Percentiles rank a stretch among this genome's conserved stretches.
Evolutionary conservation across 2,797 vertebrate species (phyloP).

Genomic region (Mastacembelus armatus): DNA sequence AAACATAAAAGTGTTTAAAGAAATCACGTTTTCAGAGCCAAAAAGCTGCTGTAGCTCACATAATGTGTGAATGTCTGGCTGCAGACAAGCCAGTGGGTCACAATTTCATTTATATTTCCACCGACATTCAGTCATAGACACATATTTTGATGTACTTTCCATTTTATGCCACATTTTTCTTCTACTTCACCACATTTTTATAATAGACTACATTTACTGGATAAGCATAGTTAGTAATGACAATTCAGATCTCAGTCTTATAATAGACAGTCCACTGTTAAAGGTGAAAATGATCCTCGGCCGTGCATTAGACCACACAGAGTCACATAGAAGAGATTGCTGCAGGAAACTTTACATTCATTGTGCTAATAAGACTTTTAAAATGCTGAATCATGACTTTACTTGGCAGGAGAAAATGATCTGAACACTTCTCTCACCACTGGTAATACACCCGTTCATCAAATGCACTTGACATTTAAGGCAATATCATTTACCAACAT

Average conservation of each 20-base stretch:
- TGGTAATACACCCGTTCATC: too few relatives aligned
- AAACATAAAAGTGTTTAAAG: constrained; percentile 31
- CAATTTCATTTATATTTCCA: background rate
- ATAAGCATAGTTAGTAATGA: too few relatives aligned
- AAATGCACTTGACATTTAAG: background rate
- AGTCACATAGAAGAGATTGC: too few relatives aligned
- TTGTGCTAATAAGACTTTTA: background rate
- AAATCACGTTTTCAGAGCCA: constrained; percentile 51
- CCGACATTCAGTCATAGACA: background rate
- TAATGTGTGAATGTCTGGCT: background rate
- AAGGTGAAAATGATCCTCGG: too few relatives aligned
- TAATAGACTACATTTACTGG: too few relatives aligned
- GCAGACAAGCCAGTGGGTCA: background rate
- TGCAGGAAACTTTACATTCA: too few relatives aligned
- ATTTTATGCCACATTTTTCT: background rate
- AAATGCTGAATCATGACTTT: too few relatives aligned
- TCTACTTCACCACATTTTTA: too few relatives aligned
- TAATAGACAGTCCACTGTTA: too few relatives aligned
- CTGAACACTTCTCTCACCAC: background rate
- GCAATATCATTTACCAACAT: background rate
- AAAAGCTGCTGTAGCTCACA: constrained; percentile 6
- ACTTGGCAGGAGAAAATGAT: too few relatives aligned
- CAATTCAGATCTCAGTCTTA: too few relatives aligned
- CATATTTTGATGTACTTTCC: background rate
- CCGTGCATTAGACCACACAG: too few relatives aligned